These are phyloP conservation scores for Phylloscopus trochiloides DNA, from an alignment of 2,113 vertebrate genomes.

Conservation along the genomic window DNA sequence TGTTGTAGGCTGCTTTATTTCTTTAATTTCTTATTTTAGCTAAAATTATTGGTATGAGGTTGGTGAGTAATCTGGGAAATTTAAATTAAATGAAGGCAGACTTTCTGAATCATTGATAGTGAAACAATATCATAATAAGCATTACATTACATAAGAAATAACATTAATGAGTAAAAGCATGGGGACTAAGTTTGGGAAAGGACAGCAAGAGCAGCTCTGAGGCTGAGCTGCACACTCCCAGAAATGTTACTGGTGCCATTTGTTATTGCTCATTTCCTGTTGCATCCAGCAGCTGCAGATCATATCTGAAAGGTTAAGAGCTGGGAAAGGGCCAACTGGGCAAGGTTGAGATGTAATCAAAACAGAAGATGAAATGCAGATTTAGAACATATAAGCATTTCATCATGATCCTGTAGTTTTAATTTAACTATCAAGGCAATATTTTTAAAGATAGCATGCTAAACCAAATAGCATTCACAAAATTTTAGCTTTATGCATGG, in stretches of 20 bases:
- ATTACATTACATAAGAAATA: neutral
- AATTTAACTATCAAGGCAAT: neutral
- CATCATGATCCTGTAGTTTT: neutral
- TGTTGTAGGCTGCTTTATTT: neutral
- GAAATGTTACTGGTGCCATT: neutral
- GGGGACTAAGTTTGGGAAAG: neutral
- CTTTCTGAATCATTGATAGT: neutral
- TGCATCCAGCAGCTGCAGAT: conserved; percentile 5
- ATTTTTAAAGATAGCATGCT: neutral
- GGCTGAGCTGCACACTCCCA: neutral
- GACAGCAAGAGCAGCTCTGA: neutral
- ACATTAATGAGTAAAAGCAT: neutral
- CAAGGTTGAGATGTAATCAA: neutral
- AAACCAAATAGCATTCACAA: neutral
- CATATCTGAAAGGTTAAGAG: neutral
- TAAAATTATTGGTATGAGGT: neutral
- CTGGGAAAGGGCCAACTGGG: neutral
- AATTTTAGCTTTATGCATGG: neutral
- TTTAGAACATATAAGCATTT: neutral
- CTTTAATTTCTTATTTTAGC: neutral
- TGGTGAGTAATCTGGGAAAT: neutral
- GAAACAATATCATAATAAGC: neutral
- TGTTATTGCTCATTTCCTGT: neutral
- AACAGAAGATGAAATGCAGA: neutral
- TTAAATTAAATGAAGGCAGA: neutral